phyloP scores from a whole-genome alignment of 2,888 invertebrate genomes.

The Rhingia campestris region DNA sequence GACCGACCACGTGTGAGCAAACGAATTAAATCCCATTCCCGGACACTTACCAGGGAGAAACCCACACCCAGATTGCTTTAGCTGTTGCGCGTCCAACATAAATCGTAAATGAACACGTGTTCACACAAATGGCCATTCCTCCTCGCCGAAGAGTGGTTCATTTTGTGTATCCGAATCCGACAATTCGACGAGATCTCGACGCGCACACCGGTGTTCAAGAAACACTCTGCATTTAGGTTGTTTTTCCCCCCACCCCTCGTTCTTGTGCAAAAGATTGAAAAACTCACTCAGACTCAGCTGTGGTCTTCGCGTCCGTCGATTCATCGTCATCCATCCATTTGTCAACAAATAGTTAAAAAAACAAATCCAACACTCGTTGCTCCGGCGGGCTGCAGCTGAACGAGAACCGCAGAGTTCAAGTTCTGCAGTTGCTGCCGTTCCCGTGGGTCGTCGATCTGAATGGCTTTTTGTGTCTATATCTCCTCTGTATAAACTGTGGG shows the following conservation, averaged over 20 bases:
- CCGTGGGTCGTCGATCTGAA: slow-evolving; percentile 56
- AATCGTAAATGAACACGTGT: slow-evolving; percentile 61
- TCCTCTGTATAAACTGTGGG: slow-evolving; percentile 34
- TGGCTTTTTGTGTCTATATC: slow-evolving; percentile 50
- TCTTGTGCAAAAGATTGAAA: slow-evolving; percentile 2
- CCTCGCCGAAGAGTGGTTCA: slow-evolving; percentile 32
- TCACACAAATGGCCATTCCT: slow-evolving; percentile 55
- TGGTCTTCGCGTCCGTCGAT: slow-evolving; percentile 53
- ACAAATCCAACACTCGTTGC: slow-evolving; percentile 57
- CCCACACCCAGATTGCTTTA: slow-evolving; percentile 37
- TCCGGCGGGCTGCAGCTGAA: slow-evolving; percentile 57
- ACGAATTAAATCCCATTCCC: slow-evolving; percentile 18
- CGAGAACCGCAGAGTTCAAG: slow-evolving; percentile 48
- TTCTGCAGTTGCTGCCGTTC: slow-evolving; percentile 56
- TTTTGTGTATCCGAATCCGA: slow-evolving; percentile 40
- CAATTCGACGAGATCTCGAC: slow-evolving; percentile 27
- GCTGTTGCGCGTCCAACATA: slow-evolving; percentile 16
- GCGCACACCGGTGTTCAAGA: slow-evolving; percentile 57
- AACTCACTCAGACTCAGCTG: slow-evolving; percentile 51
- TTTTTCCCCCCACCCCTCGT: slow-evolving; percentile 20
- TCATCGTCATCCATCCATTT: slow-evolving; percentile 60
- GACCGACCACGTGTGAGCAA: background rate
- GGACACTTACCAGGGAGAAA: slow-evolving; percentile 27
- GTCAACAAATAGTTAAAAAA: slow-evolving; percentile 41
- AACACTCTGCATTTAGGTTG: slow-evolving; percentile 40